Conservation (phyloP, 2,113 vertebrate genomes). For the Tursiops truncatus region DNA sequence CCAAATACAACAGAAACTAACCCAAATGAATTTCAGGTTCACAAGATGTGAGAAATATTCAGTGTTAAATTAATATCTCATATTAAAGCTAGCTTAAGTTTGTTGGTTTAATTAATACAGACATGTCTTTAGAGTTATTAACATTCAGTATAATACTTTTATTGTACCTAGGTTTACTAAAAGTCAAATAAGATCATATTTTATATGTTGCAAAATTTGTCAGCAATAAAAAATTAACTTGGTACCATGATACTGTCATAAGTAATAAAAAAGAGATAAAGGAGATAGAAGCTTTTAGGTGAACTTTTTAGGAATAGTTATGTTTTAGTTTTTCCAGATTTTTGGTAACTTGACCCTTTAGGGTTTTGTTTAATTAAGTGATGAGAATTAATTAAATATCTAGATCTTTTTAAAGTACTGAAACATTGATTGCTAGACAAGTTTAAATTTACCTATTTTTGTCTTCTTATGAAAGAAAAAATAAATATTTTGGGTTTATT, state of each 20-base stretch:
- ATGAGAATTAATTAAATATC: not conserved
- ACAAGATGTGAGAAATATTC: not conserved
- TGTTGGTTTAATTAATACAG: not conserved
- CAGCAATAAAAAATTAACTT: not conserved
- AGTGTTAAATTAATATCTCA: not conserved
- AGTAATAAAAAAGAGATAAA: not conserved
- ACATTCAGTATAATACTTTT: not conserved
- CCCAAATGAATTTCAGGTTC: not conserved
- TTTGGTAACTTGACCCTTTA: not conserved
- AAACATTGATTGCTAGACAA: not conserved
- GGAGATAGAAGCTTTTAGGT: not conserved
- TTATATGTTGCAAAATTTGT: not conserved
- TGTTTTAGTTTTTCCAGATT: not conserved
- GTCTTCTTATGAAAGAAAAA: not conserved
- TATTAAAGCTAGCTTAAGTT: not conserved
- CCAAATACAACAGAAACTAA: not conserved
- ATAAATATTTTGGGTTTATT: not conserved
- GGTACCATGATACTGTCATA: no score
- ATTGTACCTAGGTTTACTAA: not conserved
- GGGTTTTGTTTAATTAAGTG: not conserved
- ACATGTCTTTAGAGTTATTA: not conserved
- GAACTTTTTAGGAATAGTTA: not conserved
- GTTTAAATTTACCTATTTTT: not conserved
- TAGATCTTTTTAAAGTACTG: not conserved
- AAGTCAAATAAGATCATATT: not conserved